Conservation (phyloP, 2,797 vertebrate genomes). For the Hapalemur alaotrensis region DNA sequence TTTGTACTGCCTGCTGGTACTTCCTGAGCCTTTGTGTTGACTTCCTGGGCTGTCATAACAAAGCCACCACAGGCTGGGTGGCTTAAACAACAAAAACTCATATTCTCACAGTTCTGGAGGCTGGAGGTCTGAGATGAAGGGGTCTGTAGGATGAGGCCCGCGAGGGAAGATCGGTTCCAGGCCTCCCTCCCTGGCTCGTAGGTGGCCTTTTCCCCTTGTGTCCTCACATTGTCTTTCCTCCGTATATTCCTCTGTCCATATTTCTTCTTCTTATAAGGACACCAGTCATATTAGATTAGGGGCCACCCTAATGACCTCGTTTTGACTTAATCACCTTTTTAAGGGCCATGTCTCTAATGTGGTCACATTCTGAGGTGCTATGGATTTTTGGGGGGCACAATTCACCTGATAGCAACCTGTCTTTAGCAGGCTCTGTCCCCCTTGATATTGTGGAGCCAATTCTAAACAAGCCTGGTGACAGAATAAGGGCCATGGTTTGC, state of each 20-base stretch:
- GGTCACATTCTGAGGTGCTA: not conserved
- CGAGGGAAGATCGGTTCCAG: not conserved
- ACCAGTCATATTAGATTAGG: not conserved
- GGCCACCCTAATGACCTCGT: too few relatives aligned
- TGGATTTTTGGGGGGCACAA: not conserved
- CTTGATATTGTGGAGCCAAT: not conserved
- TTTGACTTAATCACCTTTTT: not conserved
- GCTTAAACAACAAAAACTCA: not conserved
- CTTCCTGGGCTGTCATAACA: not conserved
- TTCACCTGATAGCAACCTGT: not conserved
- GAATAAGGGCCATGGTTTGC: not conserved
- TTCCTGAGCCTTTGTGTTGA: not conserved
- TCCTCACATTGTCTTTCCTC: not conserved
- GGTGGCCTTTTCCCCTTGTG: not conserved
- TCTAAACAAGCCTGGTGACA: not conserved
- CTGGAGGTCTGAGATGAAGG: not conserved
- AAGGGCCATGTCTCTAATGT: not conserved
- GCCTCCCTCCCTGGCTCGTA: not conserved
- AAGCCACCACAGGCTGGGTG: not conserved
- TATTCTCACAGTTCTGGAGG: not conserved
- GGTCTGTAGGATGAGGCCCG: not conserved
- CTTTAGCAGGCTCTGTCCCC: not conserved
- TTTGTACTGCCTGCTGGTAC: not conserved
- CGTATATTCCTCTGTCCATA: not conserved
- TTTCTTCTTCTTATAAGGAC: not conserved